These are phyloP conservation scores for Sturnus vulgaris DNA, from an alignment of 2,113 vertebrate genomes.

Conservation along the genomic window DNA sequence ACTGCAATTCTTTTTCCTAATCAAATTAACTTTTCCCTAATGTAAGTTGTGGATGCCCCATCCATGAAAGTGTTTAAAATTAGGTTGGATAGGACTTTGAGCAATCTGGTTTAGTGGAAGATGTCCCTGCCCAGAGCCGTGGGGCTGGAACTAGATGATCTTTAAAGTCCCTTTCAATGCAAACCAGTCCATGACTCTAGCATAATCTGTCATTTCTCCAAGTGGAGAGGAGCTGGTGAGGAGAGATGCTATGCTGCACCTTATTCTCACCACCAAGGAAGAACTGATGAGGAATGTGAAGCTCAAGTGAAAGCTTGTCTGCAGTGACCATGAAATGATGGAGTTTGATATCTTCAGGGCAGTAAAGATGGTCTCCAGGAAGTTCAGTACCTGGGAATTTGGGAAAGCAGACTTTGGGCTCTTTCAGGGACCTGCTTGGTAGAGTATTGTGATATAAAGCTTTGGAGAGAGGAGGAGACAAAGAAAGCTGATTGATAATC, in stretches of 20 bases:
- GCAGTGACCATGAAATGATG: neutral
- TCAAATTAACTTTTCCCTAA: neutral
- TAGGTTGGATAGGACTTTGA: neutral
- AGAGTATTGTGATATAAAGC: neutral
- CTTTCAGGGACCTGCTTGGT: neutral
- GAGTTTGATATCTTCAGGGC: neutral
- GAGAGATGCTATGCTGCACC: neutral
- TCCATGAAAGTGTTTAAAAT: neutral
- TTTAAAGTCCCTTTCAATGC: neutral
- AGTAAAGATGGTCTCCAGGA: neutral
- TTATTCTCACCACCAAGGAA: neutral
- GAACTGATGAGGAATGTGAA: neutral
- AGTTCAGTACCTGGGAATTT: neutral
- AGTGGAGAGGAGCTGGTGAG: neutral
- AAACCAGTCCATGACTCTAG: neutral
- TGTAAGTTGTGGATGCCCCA: neutral
- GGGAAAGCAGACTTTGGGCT: neutral
- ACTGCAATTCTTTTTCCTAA: neutral
- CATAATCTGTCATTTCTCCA: neutral
- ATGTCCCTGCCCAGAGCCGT: neutral
- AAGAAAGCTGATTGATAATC: neutral
- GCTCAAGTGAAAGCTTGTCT: neutral
- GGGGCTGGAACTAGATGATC: neutral
- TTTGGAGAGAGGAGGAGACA: neutral
- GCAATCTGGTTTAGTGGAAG: neutral